These are phyloP conservation scores for Panagrolaimus sp. DNA, from an alignment of 1,140 invertebrate species.

Conservation along the genomic window DNA sequence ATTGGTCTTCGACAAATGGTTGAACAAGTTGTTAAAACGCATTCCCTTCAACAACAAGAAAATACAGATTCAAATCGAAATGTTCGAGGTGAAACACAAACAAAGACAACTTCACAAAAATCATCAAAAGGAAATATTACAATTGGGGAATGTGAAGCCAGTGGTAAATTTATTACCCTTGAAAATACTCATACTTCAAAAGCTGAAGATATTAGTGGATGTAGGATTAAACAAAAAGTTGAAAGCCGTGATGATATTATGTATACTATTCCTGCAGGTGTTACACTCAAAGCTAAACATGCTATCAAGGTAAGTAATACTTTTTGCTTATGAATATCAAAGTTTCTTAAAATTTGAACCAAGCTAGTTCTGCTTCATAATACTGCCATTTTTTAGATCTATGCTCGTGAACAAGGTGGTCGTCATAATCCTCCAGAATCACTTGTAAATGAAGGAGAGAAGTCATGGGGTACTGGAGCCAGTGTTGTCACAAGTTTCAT, in stretches of 20 bases:
- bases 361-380: background rate
- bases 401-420: conserved; percentile 52
- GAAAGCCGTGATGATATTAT: conserved; percentile 56
- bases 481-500: conserved; percentile 58
- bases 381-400: conserved; percentile 44
- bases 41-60: conserved; percentile 58
- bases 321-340: too few species aligned
- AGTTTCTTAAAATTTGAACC: background rate
- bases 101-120: conserved; percentile 63
- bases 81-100: conserved; percentile 61
- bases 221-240: conserved; percentile 51
- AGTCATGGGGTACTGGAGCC: conserved; percentile 59
- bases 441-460: conserved; percentile 55
- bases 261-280: conserved; percentile 53
- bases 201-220: conserved; percentile 57
- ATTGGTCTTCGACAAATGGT: conserved; percentile 57
- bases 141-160: conserved; percentile 61
- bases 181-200: conserved; percentile 60
- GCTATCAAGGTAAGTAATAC: conserved; percentile 40
- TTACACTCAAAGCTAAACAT: conserved; percentile 43
- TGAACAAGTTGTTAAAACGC: conserved; percentile 57
- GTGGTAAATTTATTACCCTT: conserved; percentile 61
- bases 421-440: conserved; percentile 46
- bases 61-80: conserved; percentile 57
- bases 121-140: conserved; percentile 58